phyloP scores from a whole-genome alignment of 2,797 vertebrate species.

The Erethizon dorsatum region DNA sequence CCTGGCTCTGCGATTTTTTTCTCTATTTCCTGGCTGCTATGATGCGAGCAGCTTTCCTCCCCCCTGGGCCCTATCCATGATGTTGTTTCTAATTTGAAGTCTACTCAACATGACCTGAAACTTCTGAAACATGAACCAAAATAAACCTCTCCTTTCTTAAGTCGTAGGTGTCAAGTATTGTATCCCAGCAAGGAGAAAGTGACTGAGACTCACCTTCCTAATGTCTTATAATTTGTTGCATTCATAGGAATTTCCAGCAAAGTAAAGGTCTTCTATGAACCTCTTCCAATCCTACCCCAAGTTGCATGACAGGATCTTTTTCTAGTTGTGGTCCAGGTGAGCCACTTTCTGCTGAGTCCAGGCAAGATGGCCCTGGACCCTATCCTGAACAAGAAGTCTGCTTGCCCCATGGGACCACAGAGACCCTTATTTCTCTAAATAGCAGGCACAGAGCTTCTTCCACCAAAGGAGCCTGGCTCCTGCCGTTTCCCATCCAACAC shows the following conservation, averaged over 20 bases:
- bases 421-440: background rate
- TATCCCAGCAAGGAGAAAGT: background rate
- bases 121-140: background rate
- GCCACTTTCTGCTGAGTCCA: background rate
- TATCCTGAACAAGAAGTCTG: rapidly evolving
- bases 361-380: rapidly evolving
- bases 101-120: background rate
- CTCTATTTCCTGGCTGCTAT: too few species aligned
- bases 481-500: too few species aligned
- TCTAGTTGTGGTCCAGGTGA: background rate
- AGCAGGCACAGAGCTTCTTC: rapidly evolving
- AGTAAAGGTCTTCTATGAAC: background rate
- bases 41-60: too few species aligned
- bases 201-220: background rate
- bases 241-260: background rate
- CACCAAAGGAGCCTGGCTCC: background rate
- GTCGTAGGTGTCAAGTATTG: background rate
- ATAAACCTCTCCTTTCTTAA: background rate
- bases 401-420: too few species aligned
- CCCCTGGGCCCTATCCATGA: too few species aligned
- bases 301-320: background rate
- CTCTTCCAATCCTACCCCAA: background rate
- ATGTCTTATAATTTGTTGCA: background rate
- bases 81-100: too few species aligned
- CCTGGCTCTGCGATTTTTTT: background rate